Evolutionary conservation across 2,113 vertebrate species (phyloP).

Genomic region (Lates calcarifer): DNA sequence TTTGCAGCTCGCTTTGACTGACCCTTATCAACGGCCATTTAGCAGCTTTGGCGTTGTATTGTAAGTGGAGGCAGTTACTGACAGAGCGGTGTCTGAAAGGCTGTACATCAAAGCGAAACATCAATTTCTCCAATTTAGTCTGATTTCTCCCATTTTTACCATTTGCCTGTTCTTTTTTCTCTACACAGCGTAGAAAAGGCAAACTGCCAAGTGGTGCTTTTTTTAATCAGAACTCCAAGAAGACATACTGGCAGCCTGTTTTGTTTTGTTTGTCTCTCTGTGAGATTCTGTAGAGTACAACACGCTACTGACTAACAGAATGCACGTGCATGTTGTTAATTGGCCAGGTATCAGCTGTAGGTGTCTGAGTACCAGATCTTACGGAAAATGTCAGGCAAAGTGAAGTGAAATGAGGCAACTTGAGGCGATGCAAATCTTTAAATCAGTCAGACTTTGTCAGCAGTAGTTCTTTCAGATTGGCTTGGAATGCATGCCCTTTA

Average conservation of each 20-base stretch:
- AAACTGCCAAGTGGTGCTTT: background rate
- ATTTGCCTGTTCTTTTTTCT: too few species aligned
- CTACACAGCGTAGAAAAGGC: background rate
- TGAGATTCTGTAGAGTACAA: background rate
- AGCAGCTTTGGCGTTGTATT: background rate
- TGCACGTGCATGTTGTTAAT: background rate
- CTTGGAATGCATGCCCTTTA: too few species aligned
- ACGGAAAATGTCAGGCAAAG: background rate
- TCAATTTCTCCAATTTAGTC: background rate
- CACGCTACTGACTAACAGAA: background rate
- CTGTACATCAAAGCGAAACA: background rate
- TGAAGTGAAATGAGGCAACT: background rate
- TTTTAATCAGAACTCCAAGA: background rate
- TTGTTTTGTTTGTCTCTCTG: background rate
- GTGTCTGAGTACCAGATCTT: background rate
- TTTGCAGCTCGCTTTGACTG: background rate
- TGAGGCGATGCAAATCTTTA: background rate
- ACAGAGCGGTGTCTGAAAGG: background rate
- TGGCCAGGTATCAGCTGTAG: background rate
- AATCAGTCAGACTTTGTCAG: background rate
- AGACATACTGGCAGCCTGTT: background rate
- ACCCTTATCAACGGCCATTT: background rate
- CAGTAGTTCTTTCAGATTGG: too few species aligned
- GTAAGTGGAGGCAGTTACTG: background rate
- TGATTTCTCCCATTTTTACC: background rate